Base-by-base conservation (phyloP, 2,888 invertebrate species). In the Eulithis testata region DNA sequence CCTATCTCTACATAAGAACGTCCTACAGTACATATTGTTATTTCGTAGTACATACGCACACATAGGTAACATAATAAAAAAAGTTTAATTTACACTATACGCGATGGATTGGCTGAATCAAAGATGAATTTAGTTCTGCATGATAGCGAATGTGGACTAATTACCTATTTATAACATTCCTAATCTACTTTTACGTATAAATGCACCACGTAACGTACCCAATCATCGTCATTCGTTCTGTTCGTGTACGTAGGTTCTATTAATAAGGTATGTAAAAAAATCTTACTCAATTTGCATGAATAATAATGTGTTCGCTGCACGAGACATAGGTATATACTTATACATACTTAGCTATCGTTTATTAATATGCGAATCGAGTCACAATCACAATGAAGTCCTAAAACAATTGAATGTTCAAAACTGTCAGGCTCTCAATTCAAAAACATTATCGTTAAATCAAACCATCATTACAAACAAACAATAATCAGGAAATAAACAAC, bases 401-500 rank as follows among this genome's bases (percentile, higher is more conserved):
- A 50, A 4, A 49, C 40, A 12, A 49, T 61, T 49, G 2, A 49
- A 49, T 12, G 21, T 55, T 55, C 45, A 47, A 47, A 43, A 36
- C 45, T 31, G 50, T 44, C 36, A 59, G 11, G 11, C 45, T 47
- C 55, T 59, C 6, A 47, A 54, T 60, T 57, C 57, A 27, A 63
- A 56, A 54, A 58, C 60, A 63, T 63, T 54, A 66, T 63, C 62
- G 40, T 52, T 31, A 5, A 11, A 40, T 60, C n/a, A 58, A 60
- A 57, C 45, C 51, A 56, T 65, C 58, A 66, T 60, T 59, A 68
- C 63, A 74, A 74, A 76, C 69, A 75, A 75, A 77, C 69, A 76
- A 73, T 72, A 73, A 70, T 73, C 62, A 60, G 65, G 56, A 68
- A 71, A 65, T 64, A 56, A 72, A 69, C 54, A 72, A 63, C 63